Evolutionary conservation across 23 tunicate genomes (phyloP).

Genomic region (Aplidium turbinatum): DNA sequence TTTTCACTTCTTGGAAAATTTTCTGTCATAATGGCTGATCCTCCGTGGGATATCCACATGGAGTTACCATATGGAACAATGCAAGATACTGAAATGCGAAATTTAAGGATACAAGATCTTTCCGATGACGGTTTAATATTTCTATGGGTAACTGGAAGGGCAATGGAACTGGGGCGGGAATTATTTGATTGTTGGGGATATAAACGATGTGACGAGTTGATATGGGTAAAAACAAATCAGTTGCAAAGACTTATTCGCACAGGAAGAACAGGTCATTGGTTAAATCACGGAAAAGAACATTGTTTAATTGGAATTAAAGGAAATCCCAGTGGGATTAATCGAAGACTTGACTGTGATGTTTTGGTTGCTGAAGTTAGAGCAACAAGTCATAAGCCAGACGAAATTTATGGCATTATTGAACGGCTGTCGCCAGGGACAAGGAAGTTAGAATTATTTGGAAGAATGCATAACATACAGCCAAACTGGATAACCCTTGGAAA

Average conservation of each 20-base stretch:
- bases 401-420: slow-evolving; percentile 97
- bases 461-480: slow-evolving; percentile 97
- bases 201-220: slow-evolving; percentile 91
- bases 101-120: slow-evolving; percentile 86
- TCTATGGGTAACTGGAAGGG: slow-evolving; percentile 99
- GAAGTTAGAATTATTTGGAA: slow-evolving; percentile 93
- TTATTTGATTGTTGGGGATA: slow-evolving; percentile 93
- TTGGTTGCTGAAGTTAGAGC: slow-evolving; percentile 97
- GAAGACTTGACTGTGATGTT: slow-evolving; percentile 96
- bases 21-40: slow-evolving; percentile 99
- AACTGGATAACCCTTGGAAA: slow-evolving; percentile 99
- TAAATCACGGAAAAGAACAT: slow-evolving; percentile 99
- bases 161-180: slow-evolving; percentile 97
- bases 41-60: slow-evolving; percentile 99
- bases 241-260: slow-evolving; percentile 95
- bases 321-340: slow-evolving; percentile 76
- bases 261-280: slow-evolving; percentile 99
- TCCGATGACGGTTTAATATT: slow-evolving; percentile 98
- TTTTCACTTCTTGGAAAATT: slow-evolving; percentile 89
- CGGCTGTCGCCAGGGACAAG: slow-evolving; percentile 96
- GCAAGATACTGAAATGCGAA: slow-evolving; percentile 97
- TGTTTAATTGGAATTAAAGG: slow-evolving; percentile 99
- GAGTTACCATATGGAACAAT: slow-evolving; percentile 99
- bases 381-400: slow-evolving; percentile 99
- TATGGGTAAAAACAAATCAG: slow-evolving; percentile 99